Evolutionary conservation across 2,113 vertebrate species (phyloP).

Genomic region (Passer domesticus): DNA sequence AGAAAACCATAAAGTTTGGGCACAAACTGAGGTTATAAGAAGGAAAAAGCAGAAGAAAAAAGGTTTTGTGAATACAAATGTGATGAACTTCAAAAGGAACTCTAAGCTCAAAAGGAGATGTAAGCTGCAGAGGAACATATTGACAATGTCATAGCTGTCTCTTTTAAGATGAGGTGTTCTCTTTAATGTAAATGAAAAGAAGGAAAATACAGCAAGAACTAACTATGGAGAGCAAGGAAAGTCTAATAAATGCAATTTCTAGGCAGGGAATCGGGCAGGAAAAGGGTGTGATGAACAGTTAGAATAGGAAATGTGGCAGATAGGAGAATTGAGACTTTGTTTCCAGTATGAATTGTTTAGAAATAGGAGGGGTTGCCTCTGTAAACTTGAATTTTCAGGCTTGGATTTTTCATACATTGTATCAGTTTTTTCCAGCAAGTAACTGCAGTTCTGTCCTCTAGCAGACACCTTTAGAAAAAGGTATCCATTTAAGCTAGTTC

Average conservation of each 20-base stretch:
- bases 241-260: background rate
- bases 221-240: background rate
- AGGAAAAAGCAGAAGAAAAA: background rate
- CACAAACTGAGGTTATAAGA: background rate
- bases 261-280: background rate
- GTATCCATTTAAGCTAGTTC: background rate
- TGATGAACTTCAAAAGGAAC: background rate
- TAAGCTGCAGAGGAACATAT: background rate
- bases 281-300: background rate
- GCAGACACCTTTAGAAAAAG: background rate
- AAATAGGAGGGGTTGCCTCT: background rate
- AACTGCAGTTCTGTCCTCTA: background rate
- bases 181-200: background rate
- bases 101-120: background rate
- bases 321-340: background rate
- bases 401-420: background rate
- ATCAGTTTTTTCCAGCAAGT: background rate
- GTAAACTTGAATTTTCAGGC: background rate
- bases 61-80: background rate
- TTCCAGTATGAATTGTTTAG: background rate
- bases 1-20: background rate
- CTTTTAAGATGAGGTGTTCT: background rate
- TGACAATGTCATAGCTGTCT: background rate
- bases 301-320: conserved; percentile 3
- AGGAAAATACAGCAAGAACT: background rate